A percentile compares a stretch with the other conserved stretches of the same genome.
Evolutionary conservation across 2,113 vertebrate genomes (phyloP).

Genomic region (Talpa occidentalis): DNA sequence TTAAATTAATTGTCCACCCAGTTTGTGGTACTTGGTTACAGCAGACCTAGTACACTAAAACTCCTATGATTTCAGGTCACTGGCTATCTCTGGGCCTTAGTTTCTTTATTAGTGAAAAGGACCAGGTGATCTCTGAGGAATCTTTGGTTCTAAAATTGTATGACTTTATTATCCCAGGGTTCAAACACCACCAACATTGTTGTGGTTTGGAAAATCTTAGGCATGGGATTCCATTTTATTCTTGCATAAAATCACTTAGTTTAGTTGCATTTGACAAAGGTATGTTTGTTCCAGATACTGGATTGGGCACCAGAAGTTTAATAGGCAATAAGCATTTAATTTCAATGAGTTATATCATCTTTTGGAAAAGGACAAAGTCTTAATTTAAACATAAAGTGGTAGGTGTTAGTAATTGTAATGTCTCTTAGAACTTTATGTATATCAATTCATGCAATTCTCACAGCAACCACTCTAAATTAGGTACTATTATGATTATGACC

Average conservation of each 20-base stretch:
- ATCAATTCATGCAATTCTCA: not conserved
- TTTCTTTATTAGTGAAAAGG: not conserved
- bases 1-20: not conserved
- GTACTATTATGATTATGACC: not conserved
- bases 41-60: not conserved
- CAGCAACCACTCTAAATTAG: not conserved
- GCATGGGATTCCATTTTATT: not conserved
- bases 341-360: not conserved
- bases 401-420: not conserved
- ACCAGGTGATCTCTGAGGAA: not conserved
- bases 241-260: not conserved
- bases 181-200: not conserved
- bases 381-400: not conserved
- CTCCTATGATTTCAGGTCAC: not conserved
- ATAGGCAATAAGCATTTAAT: not conserved
- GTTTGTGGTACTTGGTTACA: not conserved
- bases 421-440: not conserved
- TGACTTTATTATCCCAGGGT: not conserved
- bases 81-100: not conserved
- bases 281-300: not conserved
- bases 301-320: not conserved
- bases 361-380: not conserved
- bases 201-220: not conserved
- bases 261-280: not conserved
- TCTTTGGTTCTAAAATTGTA: not conserved